Evolutionary conservation across 2,888 invertebrate species (phyloP).

Genomic region (Archaeoteleia sp.): DNA sequence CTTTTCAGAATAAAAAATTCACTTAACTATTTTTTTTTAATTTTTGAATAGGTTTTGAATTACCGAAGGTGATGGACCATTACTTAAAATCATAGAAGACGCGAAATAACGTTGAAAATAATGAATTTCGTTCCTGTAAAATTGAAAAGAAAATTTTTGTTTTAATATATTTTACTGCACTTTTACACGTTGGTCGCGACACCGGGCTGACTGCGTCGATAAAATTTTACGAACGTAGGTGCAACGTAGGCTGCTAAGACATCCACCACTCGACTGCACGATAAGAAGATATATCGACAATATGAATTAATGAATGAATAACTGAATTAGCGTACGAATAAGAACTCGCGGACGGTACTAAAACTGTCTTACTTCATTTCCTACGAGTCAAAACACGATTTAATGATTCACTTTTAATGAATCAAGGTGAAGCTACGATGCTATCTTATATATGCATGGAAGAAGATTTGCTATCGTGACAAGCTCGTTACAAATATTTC

Average conservation of each 20-base stretch:
- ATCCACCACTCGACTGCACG: slow-evolving; percentile 12
- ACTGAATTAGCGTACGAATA: slow-evolving; percentile 21
- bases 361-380: slow-evolving; percentile 17
- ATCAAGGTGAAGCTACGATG: background rate
- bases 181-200: slow-evolving; percentile 30
- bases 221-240: slow-evolving; percentile 45
- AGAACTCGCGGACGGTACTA: slow-evolving; percentile 6
- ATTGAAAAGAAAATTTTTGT: slow-evolving; percentile 38
- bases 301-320: slow-evolving; percentile 27
- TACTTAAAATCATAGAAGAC: slow-evolving; percentile 21
- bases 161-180: slow-evolving; percentile 31
- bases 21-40: too few species aligned
- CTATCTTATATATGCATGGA: background rate
- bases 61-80: slow-evolving; percentile 9
- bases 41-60: too few species aligned
- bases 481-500: too few species aligned
- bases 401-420: slow-evolving; percentile 8
- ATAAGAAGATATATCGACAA: slow-evolving; percentile 15
- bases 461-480: too few species aligned
- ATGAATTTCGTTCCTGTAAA: slow-evolving; percentile 11
- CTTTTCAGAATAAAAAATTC: too few species aligned
- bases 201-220: slow-evolving; percentile 31
- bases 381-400: slow-evolving; percentile 5
- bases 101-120: slow-evolving; percentile 12
- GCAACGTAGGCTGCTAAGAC: slow-evolving; percentile 26